Evolutionary conservation across 2,888 invertebrate species (phyloP).

Genomic region (Pseudoips prasinana): DNA sequence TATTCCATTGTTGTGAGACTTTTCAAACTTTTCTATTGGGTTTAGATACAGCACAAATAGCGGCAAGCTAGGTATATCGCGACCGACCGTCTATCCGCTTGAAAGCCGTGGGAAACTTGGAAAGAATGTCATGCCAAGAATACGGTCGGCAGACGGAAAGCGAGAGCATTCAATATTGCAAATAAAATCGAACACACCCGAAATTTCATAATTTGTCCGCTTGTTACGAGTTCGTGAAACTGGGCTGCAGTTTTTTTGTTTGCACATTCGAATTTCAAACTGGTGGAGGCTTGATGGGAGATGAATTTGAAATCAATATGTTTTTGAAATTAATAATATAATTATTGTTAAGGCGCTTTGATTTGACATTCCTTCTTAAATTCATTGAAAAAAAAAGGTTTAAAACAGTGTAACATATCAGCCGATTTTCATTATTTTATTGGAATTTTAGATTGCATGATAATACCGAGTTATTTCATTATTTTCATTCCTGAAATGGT

Average conservation of each 20-base stretch:
- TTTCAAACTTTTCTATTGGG: conserved; percentile 14
- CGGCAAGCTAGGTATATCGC: conserved; percentile 22
- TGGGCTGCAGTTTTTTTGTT: conserved; percentile 15
- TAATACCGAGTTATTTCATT: too few species aligned
- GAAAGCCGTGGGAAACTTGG: conserved; percentile 33
- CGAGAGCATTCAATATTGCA: conserved; percentile 54
- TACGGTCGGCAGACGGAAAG: conserved; percentile 46
- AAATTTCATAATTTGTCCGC: conserved; percentile 29
- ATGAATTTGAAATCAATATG: too few species aligned
- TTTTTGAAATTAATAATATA: too few species aligned
- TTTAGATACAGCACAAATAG: conserved; percentile 16
- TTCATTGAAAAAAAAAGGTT: too few species aligned
- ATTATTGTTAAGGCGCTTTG: too few species aligned
- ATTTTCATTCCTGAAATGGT: too few species aligned
- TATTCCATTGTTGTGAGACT: too few species aligned
- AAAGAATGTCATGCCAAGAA: conserved; percentile 45
- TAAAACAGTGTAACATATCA: too few species aligned
- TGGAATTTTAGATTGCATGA: too few species aligned
- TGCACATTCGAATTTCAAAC: conserved; percentile 15
- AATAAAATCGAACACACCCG: conserved; percentile 34
- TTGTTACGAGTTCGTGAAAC: conserved; percentile 18
- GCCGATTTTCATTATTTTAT: too few species aligned
- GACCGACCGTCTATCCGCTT: conserved; percentile 28
- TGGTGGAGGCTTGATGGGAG: too few species aligned
- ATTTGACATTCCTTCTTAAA: too few species aligned